phyloP scores from a whole-genome alignment of 2,113 vertebrate genomes.

The Cyphomyrus discorhynchus region DNA sequence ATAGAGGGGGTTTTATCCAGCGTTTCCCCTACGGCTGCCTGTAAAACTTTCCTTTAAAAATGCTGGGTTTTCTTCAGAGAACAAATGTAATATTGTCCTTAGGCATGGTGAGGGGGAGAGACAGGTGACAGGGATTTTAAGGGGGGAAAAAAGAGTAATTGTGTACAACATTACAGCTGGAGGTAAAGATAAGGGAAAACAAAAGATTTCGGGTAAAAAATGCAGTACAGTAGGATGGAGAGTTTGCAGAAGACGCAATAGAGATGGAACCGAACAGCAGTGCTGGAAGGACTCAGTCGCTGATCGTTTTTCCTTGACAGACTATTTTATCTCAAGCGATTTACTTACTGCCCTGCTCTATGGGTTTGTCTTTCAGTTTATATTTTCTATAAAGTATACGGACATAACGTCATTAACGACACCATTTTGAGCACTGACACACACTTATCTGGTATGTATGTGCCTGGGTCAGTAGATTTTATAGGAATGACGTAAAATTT shows the following conservation, averaged over 20 bases:
- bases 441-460: background rate
- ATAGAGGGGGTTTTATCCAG: background rate
- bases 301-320: background rate
- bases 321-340: background rate
- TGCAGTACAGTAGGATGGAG: background rate
- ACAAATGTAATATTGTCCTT: background rate
- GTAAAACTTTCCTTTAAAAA: background rate
- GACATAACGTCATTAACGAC: background rate
- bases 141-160: background rate
- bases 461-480: background rate
- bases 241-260: background rate
- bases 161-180: background rate
- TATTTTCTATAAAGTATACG: background rate
- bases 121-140: background rate
- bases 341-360: background rate
- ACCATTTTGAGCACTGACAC: background rate
- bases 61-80: background rate
- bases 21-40: background rate
- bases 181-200: background rate
- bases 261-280: background rate
- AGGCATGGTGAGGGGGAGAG: background rate
- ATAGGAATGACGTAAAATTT: background rate
- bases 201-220: background rate
- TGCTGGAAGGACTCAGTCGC: background rate
- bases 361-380: background rate